Conservation (phyloP, 2,113 vertebrate species). For the Cebidichthys violaceus region DNA sequence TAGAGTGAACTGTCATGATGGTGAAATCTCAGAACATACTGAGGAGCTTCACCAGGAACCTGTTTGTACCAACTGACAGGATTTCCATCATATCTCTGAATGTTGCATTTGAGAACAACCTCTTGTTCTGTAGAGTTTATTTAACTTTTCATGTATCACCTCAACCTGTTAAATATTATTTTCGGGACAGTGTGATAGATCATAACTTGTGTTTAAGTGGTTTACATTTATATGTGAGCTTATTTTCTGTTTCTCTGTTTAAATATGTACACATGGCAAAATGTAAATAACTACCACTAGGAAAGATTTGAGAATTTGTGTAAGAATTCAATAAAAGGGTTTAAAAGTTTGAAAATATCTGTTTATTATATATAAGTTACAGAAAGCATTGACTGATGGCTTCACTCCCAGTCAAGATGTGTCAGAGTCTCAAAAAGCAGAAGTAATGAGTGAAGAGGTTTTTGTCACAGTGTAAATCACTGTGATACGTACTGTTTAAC, state of each 20-base stretch:
- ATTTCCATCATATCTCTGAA: fast-evolving
- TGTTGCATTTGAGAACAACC: slow-evolving; percentile 55
- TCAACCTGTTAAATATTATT: neutral
- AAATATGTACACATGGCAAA: neutral
- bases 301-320: neutral
- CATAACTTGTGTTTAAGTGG: neutral
- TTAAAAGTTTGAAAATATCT: neutral
- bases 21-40: neutral
- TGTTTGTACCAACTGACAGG: slow-evolving; percentile 39
- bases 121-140: slow-evolving; percentile 38
- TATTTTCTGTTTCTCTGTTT: neutral
- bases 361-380: neutral
- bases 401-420: neutral
- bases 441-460: slow-evolving; percentile 57
- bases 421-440: slow-evolving; percentile 1
- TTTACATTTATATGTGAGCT: neutral
- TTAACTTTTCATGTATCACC: no score
- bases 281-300: neutral
- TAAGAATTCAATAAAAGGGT: neutral
- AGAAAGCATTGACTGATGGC: neutral
- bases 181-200: no score
- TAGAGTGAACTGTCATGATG: fast-evolving
- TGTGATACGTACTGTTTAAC: neutral
- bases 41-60: slow-evolving; percentile 51
- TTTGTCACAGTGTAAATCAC: slow-evolving; percentile 70